These are phyloP conservation scores for Aurelia aurita DNA, from an alignment of 30 jellyfish, hydroid and myxozoan species.

Conservation along the genomic window DNA sequence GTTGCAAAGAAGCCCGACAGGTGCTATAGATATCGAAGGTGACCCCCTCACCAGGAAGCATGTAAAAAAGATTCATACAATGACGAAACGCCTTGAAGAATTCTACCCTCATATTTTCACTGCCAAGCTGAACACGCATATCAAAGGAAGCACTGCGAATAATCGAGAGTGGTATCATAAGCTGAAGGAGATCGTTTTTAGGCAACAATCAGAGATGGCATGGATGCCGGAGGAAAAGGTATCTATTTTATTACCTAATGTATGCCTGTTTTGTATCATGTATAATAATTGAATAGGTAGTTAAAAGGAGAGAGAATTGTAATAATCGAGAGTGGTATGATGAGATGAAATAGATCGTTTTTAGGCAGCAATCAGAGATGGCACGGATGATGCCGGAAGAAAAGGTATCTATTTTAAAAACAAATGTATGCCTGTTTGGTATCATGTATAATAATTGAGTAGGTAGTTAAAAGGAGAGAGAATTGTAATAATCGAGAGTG, in stretches of 20 bases:
- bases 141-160: conserved; percentile 60
- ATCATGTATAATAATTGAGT: no score
- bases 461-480: no score
- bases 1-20: conserved; percentile 71
- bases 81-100: conserved; percentile 85
- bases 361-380: no score
- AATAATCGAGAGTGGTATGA: no score
- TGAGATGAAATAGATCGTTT: no score
- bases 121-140: conserved; percentile 91
- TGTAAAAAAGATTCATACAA: conserved; percentile 67
- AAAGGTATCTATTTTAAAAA: no score
- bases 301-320: no score
- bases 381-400: no score
- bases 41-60: conserved; percentile 87
- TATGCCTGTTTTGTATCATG: no score
- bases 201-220: conserved; percentile 90
- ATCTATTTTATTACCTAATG: background rate
- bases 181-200: conserved; percentile 79
- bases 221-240: conserved; percentile 99
- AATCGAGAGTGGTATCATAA: conserved; percentile 78
- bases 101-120: conserved; percentile 93
- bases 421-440: no score
- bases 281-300: no score
- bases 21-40: conserved; percentile 58
- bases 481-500: no score